Percentiles rank a stretch among this genome's conserved stretches.
phyloP scores from a whole-genome alignment of 2,797 vertebrate species.

The Halcyon smyrnensis region DNA sequence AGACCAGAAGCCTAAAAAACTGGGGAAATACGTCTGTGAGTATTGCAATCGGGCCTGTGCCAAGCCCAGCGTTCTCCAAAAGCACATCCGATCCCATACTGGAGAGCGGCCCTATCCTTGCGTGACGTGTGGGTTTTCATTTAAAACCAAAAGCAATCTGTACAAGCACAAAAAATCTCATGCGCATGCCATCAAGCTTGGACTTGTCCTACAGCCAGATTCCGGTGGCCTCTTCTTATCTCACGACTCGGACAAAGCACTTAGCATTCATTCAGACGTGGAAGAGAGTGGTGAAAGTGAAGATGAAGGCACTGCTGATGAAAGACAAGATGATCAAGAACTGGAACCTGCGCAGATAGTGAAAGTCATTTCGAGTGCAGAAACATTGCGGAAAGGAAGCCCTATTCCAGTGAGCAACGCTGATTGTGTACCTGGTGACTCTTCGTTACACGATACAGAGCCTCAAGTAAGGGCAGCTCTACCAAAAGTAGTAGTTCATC shows the following conservation, averaged over 20 bases:
- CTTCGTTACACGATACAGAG: constrained; percentile 80
- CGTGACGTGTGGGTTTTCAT: constrained; percentile 96
- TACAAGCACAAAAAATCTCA: constrained; percentile 99
- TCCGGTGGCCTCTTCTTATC: constrained; percentile 88
- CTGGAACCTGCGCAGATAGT: constrained; percentile 83
- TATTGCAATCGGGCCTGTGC: constrained; percentile 95
- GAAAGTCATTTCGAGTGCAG: constrained; percentile 81
- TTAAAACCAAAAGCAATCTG: constrained; percentile 99
- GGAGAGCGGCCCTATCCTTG: constrained; percentile 97
- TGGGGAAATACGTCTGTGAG: constrained; percentile 96
- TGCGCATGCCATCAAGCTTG: constrained; percentile 96
- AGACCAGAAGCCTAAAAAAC: constrained; percentile 97
- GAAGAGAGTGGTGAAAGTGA: constrained; percentile 96
- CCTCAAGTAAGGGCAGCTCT: constrained; percentile 85
- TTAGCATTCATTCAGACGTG: constrained; percentile 89
- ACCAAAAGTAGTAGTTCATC: constrained; percentile 94
- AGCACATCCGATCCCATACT: constrained; percentile 98
- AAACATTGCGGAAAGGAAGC: constrained; percentile 77
- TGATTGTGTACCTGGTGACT: constrained; percentile 79
- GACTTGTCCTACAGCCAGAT: constrained; percentile 90
- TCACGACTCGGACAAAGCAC: constrained; percentile 92
- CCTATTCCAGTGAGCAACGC: constrained; percentile 75
- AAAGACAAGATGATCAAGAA: constrained; percentile 80
- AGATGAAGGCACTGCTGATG: constrained; percentile 89
- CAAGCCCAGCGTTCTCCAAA: constrained; percentile 96